Evolutionary conservation across 2,797 vertebrate genomes (phyloP).

Genomic region (Anguilla marmorata): DNA sequence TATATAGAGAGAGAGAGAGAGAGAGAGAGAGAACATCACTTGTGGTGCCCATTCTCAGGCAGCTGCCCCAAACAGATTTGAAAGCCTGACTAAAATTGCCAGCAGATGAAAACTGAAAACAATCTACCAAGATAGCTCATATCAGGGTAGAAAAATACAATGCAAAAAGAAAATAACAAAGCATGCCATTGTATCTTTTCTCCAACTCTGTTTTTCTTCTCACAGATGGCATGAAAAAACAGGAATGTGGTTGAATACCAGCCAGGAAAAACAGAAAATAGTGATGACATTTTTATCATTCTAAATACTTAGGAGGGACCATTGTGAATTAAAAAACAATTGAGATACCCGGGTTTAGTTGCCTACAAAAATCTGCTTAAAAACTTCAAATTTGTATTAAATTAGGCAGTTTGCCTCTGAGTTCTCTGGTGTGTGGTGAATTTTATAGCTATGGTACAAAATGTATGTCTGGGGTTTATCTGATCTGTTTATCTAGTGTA

Average conservation of each 20-base stretch:
- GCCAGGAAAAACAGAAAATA: neutral
- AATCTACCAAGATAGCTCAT: constrained; percentile 40
- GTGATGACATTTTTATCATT: neutral
- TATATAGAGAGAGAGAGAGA: too few species aligned
- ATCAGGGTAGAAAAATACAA: constrained; percentile 32
- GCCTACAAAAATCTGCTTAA: neutral
- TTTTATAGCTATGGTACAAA: constrained; percentile 12
- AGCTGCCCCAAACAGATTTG: constrained; percentile 13
- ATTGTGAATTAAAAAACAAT: neutral
- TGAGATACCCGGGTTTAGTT: neutral
- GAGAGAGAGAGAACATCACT: neutral
- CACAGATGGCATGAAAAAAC: constrained; percentile 31
- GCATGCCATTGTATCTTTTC: constrained; percentile 27
- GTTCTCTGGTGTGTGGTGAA: constrained; percentile 6
- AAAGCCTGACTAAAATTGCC: constrained; percentile 44
- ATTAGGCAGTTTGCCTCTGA: neutral
- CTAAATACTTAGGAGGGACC: neutral
- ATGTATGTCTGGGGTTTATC: neutral
- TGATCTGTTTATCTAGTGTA: constrained; percentile 15
- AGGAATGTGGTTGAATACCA: neutral
- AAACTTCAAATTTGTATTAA: neutral
- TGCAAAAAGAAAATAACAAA: neutral
- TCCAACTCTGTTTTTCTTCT: constrained; percentile 43
- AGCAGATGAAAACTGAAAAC: constrained; percentile 50
- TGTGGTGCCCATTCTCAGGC: constrained; percentile 12